phyloP scores from a whole-genome alignment of 2,113 vertebrate genomes.

The Alethe castanea region DNA sequence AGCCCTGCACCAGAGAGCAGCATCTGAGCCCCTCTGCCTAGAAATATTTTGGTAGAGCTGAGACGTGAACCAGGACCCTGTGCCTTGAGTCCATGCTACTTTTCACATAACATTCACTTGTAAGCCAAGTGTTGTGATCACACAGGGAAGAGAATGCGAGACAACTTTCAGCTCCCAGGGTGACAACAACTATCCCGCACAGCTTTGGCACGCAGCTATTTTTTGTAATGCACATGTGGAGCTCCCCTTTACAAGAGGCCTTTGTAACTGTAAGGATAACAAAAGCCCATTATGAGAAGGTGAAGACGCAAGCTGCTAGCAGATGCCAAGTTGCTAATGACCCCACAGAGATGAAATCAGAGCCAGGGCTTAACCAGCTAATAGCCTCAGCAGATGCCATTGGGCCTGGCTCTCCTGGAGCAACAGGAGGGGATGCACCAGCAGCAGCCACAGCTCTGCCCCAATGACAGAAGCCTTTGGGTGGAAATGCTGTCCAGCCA shows the following conservation, averaged over 20 bases:
- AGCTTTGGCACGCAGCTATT: not conserved
- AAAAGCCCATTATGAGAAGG: not conserved
- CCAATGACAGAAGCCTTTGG: not conserved
- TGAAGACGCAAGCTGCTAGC: not conserved
- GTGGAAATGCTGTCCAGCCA: accelerated
- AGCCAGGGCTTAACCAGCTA: not conserved
- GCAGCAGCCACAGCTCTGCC: not conserved
- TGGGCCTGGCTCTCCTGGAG: not conserved
- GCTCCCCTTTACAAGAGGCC: not conserved
- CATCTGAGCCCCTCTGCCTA: not conserved
- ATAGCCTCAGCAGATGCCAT: not conserved
- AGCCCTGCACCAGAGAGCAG: not conserved
- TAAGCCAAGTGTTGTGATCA: not conserved
- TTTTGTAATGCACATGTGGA: not conserved
- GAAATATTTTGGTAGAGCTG: not conserved
- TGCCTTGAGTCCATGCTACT: not conserved
- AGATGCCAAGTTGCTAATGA: not conserved
- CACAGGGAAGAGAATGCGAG: accelerated
- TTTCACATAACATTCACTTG: not conserved
- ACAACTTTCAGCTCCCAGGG: not conserved
- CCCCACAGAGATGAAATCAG: not conserved
- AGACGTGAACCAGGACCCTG: not conserved
- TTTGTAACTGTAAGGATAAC: not conserved
- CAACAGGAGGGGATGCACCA: not conserved
- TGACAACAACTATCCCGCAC: not conserved